Conservation (phyloP, 2,797 vertebrate genomes). For the Salarias fasciatus region DNA sequence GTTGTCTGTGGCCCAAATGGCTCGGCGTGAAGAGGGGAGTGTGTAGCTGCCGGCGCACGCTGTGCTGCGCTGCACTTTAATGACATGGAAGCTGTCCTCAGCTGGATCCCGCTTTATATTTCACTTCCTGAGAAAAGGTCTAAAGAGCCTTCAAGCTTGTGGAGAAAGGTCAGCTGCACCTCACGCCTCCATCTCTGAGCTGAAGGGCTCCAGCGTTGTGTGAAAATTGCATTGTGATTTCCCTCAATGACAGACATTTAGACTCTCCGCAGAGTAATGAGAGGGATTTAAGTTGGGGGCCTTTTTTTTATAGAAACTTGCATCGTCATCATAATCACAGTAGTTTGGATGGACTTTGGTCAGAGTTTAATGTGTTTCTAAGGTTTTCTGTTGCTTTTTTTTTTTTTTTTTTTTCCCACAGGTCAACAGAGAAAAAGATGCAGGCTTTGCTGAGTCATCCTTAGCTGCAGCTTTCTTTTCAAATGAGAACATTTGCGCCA, state of each 20-base stretch:
- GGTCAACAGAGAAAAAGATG: too few species aligned
- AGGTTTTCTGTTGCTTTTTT: too few species aligned
- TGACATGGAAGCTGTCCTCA: constrained; percentile 62
- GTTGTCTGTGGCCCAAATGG: constrained; percentile 52
- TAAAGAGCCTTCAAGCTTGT: constrained; percentile 74
- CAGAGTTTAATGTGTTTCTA: too few species aligned
- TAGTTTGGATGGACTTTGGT: too few species aligned
- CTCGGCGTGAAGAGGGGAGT: constrained; percentile 42
- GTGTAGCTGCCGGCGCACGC: too few species aligned
- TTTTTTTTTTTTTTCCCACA: too few species aligned
- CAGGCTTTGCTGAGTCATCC: too few species aligned
- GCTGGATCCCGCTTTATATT: constrained; percentile 69
- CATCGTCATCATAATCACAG: constrained; percentile 11
- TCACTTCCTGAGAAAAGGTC: constrained; percentile 76
- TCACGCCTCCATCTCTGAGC: constrained; percentile 43
- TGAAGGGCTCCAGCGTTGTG: not conserved
- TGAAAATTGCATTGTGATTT: constrained; percentile 34
- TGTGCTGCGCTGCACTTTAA: constrained; percentile 40
- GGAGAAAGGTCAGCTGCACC: constrained; percentile 74
- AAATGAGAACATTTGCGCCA: too few species aligned
- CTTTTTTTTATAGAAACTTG: not conserved
- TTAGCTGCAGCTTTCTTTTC: too few species aligned
- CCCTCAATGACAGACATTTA: constrained; percentile 27
- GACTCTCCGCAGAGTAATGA: constrained; percentile 27
- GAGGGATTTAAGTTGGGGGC: constrained; percentile 20